Base-by-base conservation (phyloP, 2,888 invertebrate genomes). In the Pecten maximus region DNA sequence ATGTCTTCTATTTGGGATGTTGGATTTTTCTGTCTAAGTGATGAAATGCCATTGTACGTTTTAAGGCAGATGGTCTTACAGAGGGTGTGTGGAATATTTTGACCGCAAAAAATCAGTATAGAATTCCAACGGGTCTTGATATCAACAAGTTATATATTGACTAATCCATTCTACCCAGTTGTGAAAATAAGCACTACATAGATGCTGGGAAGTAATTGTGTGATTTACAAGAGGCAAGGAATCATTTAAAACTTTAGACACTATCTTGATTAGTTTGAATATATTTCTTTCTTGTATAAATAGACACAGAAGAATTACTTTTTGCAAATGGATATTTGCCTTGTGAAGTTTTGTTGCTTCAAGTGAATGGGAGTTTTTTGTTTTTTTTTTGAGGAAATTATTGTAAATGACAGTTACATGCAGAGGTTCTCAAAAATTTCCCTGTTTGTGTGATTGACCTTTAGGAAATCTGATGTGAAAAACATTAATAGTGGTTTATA, bases 401-500 rank as follows among this genome's bases (percentile, higher is more conserved):
- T 54, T 19, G 16, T 54, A 19, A 54, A 54, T 19, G 12, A 19
- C 50, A 54, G 15, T 54, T 19, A 54, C 12, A 54, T 54, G 19
- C 50, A 23, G 50, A 54, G 50, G 19, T 10, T 54, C 50, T 54
- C 2, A 10, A 10, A 54, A 19, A 2, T n/a, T 60, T 74, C 10
- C 74, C 35, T 74, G 54, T 28, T 28, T 54, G 12, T 74, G 74
- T 74, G 74, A 74, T 35, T 74, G 74, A 74, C 74, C 74, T 74
- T 74, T 74, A 35, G 74, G 74, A 74, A 35, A 74, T 74, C 74
- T 74, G 74, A 74, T 74, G 74, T 74, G 74, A 74, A 74, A 74
- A 74, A 35, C 74, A 74, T 74, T 74, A 74, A 74, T 74, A 74
- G 74, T 74, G 15, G 74, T 74, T 35, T 74, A 74, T 74, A 35